Conservation (phyloP, 2,888 invertebrate genomes). For the Saturnia pavonia region DNA sequence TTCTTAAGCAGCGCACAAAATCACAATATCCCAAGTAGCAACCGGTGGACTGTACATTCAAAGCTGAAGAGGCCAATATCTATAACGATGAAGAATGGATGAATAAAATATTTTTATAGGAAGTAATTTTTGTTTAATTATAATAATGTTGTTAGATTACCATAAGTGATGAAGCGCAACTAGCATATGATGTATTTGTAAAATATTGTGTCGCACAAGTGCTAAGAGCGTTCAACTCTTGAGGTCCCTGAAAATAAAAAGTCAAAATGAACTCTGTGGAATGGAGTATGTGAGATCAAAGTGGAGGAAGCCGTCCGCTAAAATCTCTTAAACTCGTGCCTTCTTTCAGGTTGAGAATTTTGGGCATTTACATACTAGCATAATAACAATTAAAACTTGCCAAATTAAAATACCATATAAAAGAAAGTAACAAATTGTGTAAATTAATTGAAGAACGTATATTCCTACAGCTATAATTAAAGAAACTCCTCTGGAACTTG, state of each 20-base stretch:
- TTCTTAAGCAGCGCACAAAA: constrained; percentile 82
- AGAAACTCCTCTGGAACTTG: too few species aligned
- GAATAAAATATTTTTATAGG: neutral
- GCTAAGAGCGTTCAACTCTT: constrained; percentile 76
- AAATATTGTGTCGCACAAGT: constrained; percentile 80
- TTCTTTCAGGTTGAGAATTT: too few species aligned
- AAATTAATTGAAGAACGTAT: too few species aligned
- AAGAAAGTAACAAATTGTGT: too few species aligned
- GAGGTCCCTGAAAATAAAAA: constrained; percentile 68
- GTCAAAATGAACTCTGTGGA: too few species aligned
- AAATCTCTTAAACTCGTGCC: too few species aligned
- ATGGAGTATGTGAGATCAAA: too few species aligned
- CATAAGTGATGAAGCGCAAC: constrained; percentile 75
- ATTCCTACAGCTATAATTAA: too few species aligned
- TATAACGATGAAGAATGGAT: constrained; percentile 32
- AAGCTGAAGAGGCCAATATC: constrained; percentile 70
- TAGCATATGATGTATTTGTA: constrained; percentile 72
- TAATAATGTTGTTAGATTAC: constrained; percentile 44
- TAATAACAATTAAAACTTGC: too few species aligned
- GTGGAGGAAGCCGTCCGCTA: too few species aligned
- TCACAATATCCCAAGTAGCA: constrained; percentile 84
- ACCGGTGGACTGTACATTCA: constrained; percentile 72
- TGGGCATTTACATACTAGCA: too few species aligned
- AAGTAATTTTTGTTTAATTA: neutral
- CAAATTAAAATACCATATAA: too few species aligned